These are phyloP conservation scores for Anomalospiza imberbis DNA, from an alignment of 2,797 vertebrate genomes.

Conservation along the genomic window DNA sequence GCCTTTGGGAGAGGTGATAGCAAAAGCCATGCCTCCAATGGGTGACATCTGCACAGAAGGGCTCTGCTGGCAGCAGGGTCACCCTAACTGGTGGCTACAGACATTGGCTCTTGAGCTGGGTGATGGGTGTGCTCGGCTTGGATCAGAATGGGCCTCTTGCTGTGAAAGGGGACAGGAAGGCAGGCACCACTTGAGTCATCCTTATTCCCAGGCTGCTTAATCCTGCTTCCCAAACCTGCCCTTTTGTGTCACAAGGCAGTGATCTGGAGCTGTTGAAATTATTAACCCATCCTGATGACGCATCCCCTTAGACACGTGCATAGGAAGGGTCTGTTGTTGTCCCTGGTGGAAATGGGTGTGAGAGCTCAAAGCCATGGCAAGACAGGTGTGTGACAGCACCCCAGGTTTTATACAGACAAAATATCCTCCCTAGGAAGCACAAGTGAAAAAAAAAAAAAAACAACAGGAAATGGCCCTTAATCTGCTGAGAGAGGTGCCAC, in stretches of 20 bases:
- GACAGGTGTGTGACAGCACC: not conserved
- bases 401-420: not conserved
- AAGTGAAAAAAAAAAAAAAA: not conserved
- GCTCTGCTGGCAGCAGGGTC: not conserved
- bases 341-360: accelerated
- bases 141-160: not conserved
- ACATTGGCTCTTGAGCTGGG: accelerated
- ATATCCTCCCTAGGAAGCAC: not conserved
- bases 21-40: not conserved
- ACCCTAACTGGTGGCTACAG: not conserved
- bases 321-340: not conserved
- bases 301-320: not conserved
- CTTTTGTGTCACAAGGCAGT: not conserved
- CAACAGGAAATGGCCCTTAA: not conserved
- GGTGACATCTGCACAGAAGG: not conserved
- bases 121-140: not conserved
- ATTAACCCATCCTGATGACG: not conserved
- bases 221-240: not conserved
- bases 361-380: not conserved
- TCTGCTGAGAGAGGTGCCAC: not conserved
- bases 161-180: accelerated
- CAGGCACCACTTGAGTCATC: not conserved
- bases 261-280: not conserved
- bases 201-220: not conserved
- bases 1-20: not conserved